Evolutionary conservation across 2,888 invertebrate species (phyloP), one percentile per base, ranked within the genome.

Genomic region (Eupithecia abbreviata): DNA sequence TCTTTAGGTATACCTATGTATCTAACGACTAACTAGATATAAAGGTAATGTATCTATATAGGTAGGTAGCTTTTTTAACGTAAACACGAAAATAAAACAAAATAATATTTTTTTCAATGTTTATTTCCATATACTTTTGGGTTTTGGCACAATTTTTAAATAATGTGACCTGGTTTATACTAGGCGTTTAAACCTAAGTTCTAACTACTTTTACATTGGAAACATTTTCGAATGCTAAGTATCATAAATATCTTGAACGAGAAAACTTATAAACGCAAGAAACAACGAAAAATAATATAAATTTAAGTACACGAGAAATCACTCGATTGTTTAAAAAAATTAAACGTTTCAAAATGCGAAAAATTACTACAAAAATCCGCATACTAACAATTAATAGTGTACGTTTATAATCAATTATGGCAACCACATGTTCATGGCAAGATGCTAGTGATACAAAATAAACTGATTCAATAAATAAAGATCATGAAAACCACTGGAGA

Each of bases 141-240:
- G 94, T 93, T 95, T 94, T 95, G 95, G 94, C 94, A 95, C 95
- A 94, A 93, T 91, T 92, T 91, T 91, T 92, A 92, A 94, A 93
- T 91, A 92, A 93, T 95, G 94, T 95, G 94, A 90, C 95, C 93
- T 91, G 93, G 90, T 93, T 91, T 91, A 93, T 89, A 90, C 91
- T 92, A 90, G 93, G 93, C 91, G 91, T 86, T 92, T 91, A 90
- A 93, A 93, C 93, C 93, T 93, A 92, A 90, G 88, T 82, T 88
- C 92, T 93, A 93, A 84, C 89, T 92, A 92, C 92, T 89, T 91
- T 90, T 87, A 91, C 89, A 89, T 91, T 89, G 90, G 89, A 90
- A 89, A 88, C 78, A 84, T 84, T 86, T 84, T 88, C 86, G 85
- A 90, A 91, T 89, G 89, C 86, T 89, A 89, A 88, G 85, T 86